phyloP scores from a whole-genome alignment of 35 echinoderm and acorn worm species.

The Heliocidaris erythrogramma region DNA sequence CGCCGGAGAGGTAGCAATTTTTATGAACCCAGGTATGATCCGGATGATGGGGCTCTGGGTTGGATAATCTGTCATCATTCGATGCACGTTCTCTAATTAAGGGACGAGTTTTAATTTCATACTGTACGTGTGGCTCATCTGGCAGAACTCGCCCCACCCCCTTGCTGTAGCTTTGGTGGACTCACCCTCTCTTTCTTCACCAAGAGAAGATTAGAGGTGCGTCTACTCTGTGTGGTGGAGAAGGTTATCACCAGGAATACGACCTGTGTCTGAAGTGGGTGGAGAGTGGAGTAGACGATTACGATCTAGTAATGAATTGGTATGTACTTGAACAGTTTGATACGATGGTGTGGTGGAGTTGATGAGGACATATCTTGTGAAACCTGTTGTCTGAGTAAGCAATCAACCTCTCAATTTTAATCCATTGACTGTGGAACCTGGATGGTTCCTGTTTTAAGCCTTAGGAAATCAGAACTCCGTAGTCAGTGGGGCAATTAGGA shows the following conservation, averaged over 20 bases:
- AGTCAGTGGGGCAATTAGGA: too few species aligned
- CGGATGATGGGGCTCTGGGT: background rate
- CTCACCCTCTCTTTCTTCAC: background rate
- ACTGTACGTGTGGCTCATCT: background rate
- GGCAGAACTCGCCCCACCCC: background rate
- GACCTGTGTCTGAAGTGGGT: background rate
- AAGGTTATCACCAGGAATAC: background rate
- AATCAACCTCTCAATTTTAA: too few species aligned
- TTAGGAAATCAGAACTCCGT: too few species aligned
- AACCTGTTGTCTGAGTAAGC: background rate
- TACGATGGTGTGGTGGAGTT: background rate
- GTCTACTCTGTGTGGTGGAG: background rate
- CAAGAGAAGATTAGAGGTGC: background rate
- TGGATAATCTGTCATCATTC: conserved; percentile 2
- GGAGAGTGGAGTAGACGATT: background rate
- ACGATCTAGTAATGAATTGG: background rate
- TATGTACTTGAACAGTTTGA: background rate
- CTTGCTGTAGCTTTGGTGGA: background rate
- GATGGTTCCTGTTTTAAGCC: too few species aligned
- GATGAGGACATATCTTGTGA: background rate
- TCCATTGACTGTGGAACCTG: too few species aligned
- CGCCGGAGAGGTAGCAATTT: background rate
- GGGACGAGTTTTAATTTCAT: conserved; percentile 17
- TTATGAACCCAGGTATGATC: background rate
- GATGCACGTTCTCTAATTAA: background rate